Base-by-base conservation (phyloP, 2,113 vertebrate species). In the Aleadryas rufinucha region DNA sequence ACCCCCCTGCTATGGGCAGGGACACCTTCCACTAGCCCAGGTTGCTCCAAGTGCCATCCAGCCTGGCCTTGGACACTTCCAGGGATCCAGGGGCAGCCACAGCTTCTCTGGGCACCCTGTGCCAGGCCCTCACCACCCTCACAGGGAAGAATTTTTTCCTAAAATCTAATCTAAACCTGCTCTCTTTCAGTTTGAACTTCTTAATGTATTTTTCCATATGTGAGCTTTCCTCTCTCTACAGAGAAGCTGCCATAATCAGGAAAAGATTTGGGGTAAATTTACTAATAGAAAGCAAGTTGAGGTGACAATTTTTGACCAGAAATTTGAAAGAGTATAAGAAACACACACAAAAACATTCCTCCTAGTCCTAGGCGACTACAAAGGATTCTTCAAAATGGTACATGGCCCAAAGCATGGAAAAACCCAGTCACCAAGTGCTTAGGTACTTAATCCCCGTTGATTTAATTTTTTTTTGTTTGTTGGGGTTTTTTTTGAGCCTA, bases 21-120 rank as follows among this genome's bases (percentile, higher is more conserved):
- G 70, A 54, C 61, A 47, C 1, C 2, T 70, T 2, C 31, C 49
- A 33, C 10, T 4, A 0, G 0, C 18, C 31, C 56, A 63, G 8
- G 18, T 0, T 12, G 5, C 35, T 37, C 35, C 49, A 33, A 84
- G 15, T 12, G 26, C 21, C 0, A 0, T 27, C 79, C 63, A 84
- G 0, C 22, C 49, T 56, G 42, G 31, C 31, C 35, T 44, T 44
- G 88, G 19, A 1, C 35, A 63, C 26, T 84, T 2, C 35, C 79
- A 90, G 49, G 35, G 49, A 56, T 77, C 61, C 84, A 68, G 87
- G 31, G 10, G 35, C 64, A 84, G 56, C 56, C 71, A 56, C 71
- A 84, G 64, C 31, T 84, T 0, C 64, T 37, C 35, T 50, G 64
- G 21, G 41, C 15, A 37, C 3, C n/a, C 31, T 56, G 30, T 49